Percentiles rank a stretch among this genome's conserved stretches.
These are phyloP conservation scores for Habrosyne pyritoides DNA, from an alignment of 2,888 invertebrate species.

Conservation along the genomic window DNA sequence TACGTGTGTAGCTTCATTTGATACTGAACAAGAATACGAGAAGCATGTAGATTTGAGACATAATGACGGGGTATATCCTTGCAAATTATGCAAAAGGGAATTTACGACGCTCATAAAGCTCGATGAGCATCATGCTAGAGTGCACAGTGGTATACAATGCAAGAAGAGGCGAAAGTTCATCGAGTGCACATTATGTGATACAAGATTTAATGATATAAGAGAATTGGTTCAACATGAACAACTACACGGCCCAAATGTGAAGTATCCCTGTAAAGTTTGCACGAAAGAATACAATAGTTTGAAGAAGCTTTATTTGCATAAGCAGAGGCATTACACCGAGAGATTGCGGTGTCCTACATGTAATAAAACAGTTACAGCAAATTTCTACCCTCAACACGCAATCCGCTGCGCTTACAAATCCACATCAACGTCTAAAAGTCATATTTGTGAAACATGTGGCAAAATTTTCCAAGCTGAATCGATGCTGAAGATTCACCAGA, in stretches of 20 bases:
- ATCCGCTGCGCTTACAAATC: conserved; percentile 36
- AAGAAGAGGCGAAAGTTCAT: conserved; percentile 52
- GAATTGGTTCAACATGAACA: conserved; percentile 49
- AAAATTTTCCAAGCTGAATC: conserved; percentile 37
- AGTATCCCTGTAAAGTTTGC: conserved; percentile 52
- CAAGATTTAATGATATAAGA: conserved; percentile 45
- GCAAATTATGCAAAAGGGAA: conserved; percentile 49
- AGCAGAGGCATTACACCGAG: conserved; percentile 47
- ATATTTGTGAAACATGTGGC: conserved; percentile 49
- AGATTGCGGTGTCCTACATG: conserved; percentile 47
- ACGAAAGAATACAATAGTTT: conserved; percentile 43
- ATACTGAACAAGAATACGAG: conserved; percentile 34
- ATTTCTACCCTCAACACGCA: conserved; percentile 46
- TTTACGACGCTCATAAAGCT: conserved; percentile 39
- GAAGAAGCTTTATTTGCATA: conserved; percentile 49
- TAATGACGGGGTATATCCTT: conserved; percentile 41
- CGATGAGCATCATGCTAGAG: conserved; percentile 49
- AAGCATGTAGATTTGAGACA: conserved; percentile 46
- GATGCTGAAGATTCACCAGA: conserved; percentile 38
- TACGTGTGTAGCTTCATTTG: conserved; percentile 52
- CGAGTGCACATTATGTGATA: conserved; percentile 53
- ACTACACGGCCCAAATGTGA: conserved; percentile 34
- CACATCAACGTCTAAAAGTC: conserved; percentile 20
- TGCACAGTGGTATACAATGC: conserved; percentile 51
- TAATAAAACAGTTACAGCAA: conserved; percentile 42